Base-by-base conservation (phyloP, 2,888 invertebrate species). In the Andrena marginata region DNA sequence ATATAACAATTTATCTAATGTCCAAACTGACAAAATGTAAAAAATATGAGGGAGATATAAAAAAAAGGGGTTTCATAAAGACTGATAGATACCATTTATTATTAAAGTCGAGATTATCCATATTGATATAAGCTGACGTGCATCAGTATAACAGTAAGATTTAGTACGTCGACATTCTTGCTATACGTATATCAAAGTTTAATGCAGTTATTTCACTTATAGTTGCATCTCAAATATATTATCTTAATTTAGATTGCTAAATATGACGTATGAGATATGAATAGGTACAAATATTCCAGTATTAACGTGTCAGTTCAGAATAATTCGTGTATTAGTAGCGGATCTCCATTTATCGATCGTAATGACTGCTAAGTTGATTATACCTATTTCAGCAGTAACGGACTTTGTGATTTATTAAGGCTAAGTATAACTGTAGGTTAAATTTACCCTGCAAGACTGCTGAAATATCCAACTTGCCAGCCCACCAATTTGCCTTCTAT, bases 401-500 rank as follows among this genome's bases (percentile, higher is more conserved):
- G 33, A 29, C 29, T 64, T 79, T 67, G 75, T 87, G 85, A 89
- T 89, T 89, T 87, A 89, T 88, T 79, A 85, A 82, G 65, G 56
- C 62, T 67, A 68, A 84, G 84, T 88, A 23, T 56, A 56, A 56
- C 56, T 20, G 56, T 56, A 26, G 56, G 56, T 13, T 56, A 23
- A 56, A 86, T 89, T 82, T 60, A 82, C 83, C 78, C 78, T 81
- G 81, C 78, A 31, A 80, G 71, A 80, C 60, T 35, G 72, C 73
- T 70, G 78, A 87, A 87, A 85, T 82, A 83, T 76, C 83, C 70
- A 49, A 78, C 71, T 82, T 78, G 74, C 80, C 79, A 80, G 67
- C 70, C 59, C 67, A 80, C 85, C 82, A 87, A 87, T 89, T 90
- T 88, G 80, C 85, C 87, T 77, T 76, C 69, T 68, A 86, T 86